Evolutionary conservation across 2,113 vertebrate genomes (phyloP).

Genomic region (Danionella cerebrum): DNA sequence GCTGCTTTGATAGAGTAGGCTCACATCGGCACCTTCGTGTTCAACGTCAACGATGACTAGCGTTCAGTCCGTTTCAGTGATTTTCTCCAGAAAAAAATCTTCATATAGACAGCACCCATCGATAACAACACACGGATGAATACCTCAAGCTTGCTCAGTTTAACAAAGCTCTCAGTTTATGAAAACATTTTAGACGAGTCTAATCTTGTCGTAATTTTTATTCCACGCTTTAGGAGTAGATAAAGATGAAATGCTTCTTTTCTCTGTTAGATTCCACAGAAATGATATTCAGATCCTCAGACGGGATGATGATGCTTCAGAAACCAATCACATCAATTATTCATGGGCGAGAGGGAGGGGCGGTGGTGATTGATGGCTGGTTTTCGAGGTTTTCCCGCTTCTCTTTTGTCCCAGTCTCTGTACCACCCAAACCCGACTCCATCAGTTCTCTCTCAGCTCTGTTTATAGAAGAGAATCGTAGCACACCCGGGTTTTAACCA

Average conservation of each 20-base stretch:
- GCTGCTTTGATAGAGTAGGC: too few relatives aligned
- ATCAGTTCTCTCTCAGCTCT: constrained; percentile 15
- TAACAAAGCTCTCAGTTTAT: too few relatives aligned
- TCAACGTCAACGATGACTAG: too few relatives aligned
- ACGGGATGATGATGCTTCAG: constrained; percentile 21
- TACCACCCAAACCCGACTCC: constrained; percentile 25
- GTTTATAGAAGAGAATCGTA: constrained; percentile 58
- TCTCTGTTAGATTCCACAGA: constrained; percentile 26
- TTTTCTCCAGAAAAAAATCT: too few relatives aligned
- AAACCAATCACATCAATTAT: constrained; percentile 48
- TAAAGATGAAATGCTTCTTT: constrained; percentile 12
- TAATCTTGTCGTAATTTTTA: too few relatives aligned
- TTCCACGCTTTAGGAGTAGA: too few relatives aligned
- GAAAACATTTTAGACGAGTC: too few relatives aligned
- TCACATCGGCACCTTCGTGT: too few relatives aligned
- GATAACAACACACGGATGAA: too few relatives aligned
- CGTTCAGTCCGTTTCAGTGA: too few relatives aligned
- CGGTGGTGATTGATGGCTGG: constrained; percentile 5
- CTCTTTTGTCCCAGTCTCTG: constrained; percentile 24
- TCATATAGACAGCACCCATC: too few relatives aligned
- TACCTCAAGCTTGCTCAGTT: too few relatives aligned
- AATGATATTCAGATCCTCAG: constrained; percentile 40
- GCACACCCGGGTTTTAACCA: constrained; percentile 66
- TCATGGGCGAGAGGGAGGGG: constrained; percentile 18
- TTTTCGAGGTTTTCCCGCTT: constrained; percentile 11